Evolutionary conservation across 2,113 vertebrate genomes (phyloP), one percentile per base, ranked within the genome.

Genomic region (Tetraodon nigroviridis): DNA sequence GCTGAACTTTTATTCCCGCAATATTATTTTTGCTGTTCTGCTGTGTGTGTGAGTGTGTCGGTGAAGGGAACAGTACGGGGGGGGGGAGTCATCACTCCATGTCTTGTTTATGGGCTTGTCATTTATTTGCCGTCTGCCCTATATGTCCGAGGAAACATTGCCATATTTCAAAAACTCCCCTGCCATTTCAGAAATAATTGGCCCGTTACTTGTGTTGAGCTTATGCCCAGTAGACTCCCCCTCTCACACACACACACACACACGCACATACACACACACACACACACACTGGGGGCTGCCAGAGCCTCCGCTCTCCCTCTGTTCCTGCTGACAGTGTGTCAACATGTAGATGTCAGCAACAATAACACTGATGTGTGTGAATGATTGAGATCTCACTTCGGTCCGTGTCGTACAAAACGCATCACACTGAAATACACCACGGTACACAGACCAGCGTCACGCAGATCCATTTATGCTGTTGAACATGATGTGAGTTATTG

Each of bases 171-270:
- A 80, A 82, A 82, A 72, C 74, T 87, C 86, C 86, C 79, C 57
- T 84, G 82, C 83, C 86, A 86, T 86, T 88, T 87, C 80, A 84
- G 71, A 88, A 89, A 88, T 90, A 89, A 89, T 90, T 90, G 89
- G 85, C 81, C 80, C 64, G 76, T 71, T 81, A 42, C 69, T 74
- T 66, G 78, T 79, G 77, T 78, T 73, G 76, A 80, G 75, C 71
- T 49, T 67, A 71, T 66, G 46, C 76, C 76, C 72, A 57, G 66
- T 49, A 27, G 67, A 71, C 3, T 2, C 0, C n/a, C 17, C 73
- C 47, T 55, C 69, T 67, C 69, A 29, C 46, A 50, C 58, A 18
- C 54, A 49, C 73, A 64, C n/a, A 54, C 59, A 66, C 57, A 44
- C 41, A 44, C 15, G 7, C 42, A 44, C 54, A 65, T 32, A 78